These are phyloP conservation scores for Bovichtus diacanthus DNA, from an alignment of 2,797 vertebrate genomes.

Conservation along the genomic window DNA sequence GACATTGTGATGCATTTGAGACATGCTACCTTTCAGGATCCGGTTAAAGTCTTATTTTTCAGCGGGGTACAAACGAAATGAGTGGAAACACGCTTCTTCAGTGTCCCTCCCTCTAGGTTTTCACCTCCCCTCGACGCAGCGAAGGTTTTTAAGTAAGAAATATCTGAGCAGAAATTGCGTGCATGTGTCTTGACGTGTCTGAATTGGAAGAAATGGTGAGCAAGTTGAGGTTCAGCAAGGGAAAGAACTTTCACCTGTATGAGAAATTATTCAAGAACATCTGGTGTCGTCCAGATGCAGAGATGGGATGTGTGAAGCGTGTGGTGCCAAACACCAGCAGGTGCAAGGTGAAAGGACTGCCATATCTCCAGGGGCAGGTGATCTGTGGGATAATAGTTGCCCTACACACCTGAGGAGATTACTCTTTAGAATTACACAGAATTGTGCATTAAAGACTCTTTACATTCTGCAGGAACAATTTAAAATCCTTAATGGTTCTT, in stretches of 20 bases:
- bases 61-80: slow-evolving; percentile 66
- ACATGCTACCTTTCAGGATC: slow-evolving; percentile 74
- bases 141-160: slow-evolving; percentile 35
- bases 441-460: slow-evolving; percentile 53
- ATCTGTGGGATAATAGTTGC: slow-evolving; percentile 60
- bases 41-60: slow-evolving; percentile 77
- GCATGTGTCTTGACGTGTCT: slow-evolving; percentile 17
- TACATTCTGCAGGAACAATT: slow-evolving; percentile 54
- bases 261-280: slow-evolving; percentile 78
- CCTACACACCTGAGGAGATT: slow-evolving; percentile 42
- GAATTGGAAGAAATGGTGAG: slow-evolving; percentile 32
- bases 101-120: slow-evolving; percentile 20
- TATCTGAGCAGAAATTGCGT: slow-evolving; percentile 26
- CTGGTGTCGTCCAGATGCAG: slow-evolving; percentile 75
- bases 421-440: slow-evolving; percentile 46
- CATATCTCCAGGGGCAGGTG: slow-evolving; percentile 60
- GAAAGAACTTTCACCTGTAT: slow-evolving; percentile 72
- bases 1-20: slow-evolving; percentile 76
- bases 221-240: slow-evolving; percentile 44
- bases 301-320: slow-evolving; percentile 59
- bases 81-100: slow-evolving; percentile 12
- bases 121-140: slow-evolving; percentile 6
- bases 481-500: slow-evolving; percentile 49
- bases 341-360: slow-evolving; percentile 70
- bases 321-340: slow-evolving; percentile 68